These are phyloP conservation scores for Prorops nasuta DNA, from an alignment of 1,140 invertebrate genomes.

Conservation along the genomic window DNA sequence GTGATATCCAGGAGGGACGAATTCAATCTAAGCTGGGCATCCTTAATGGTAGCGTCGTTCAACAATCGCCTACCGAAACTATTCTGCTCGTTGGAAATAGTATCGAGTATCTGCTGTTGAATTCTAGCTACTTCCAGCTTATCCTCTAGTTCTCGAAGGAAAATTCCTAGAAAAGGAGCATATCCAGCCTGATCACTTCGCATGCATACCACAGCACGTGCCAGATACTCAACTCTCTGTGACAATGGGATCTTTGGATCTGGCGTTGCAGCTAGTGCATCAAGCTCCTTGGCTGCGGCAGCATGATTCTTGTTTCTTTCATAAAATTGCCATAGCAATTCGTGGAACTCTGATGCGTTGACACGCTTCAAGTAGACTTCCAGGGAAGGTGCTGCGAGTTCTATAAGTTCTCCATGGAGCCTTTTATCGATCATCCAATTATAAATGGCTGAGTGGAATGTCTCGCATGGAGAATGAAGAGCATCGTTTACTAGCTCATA, in stretches of 20 bases:
- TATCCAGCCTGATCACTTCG: slow-evolving; percentile 80
- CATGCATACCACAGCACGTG: slow-evolving; percentile 92
- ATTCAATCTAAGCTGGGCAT: slow-evolving; percentile 60
- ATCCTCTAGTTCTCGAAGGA: slow-evolving; percentile 90
- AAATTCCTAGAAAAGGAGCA: slow-evolving; percentile 76
- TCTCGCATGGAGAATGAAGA: slow-evolving; percentile 72
- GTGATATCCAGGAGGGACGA: slow-evolving; percentile 66
- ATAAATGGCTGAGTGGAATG: slow-evolving; percentile 87
- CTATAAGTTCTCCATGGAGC: slow-evolving; percentile 74
- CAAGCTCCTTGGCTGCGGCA: slow-evolving; percentile 88
- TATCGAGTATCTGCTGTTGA: slow-evolving; percentile 68
- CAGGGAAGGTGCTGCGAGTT: slow-evolving; percentile 76
- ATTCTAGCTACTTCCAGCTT: slow-evolving; percentile 86
- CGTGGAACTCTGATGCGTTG: slow-evolving; percentile 45
- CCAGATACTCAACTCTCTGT: slow-evolving; percentile 86
- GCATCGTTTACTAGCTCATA: slow-evolving; percentile 54
- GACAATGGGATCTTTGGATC: slow-evolving; percentile 58
- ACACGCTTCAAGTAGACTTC: slow-evolving; percentile 76
- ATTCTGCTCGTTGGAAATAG: slow-evolving; percentile 57
- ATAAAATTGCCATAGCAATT: slow-evolving; percentile 95
- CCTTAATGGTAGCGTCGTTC: slow-evolving; percentile 36
- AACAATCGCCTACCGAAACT: slow-evolving; percentile 12
- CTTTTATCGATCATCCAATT: slow-evolving; percentile 88
- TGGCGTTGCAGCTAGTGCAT: slow-evolving; percentile 73
- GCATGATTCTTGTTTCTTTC: slow-evolving; percentile 89